Conservation (phyloP, 1,140 invertebrate genomes). For the Elysia chlorotica region DNA sequence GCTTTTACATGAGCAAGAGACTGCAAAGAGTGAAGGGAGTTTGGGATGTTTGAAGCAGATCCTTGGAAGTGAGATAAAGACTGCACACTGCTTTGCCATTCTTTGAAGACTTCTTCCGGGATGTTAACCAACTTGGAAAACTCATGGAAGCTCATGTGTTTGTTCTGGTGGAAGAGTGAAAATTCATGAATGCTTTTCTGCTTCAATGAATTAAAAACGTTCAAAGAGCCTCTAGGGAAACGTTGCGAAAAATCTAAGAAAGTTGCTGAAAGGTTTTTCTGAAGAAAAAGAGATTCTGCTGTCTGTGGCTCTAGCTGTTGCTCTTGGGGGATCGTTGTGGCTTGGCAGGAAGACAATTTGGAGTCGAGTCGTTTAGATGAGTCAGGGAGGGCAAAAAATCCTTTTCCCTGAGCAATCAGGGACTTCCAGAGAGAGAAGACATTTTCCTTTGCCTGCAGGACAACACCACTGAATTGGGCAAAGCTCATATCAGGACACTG, state of each 20-base stretch:
- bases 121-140: constrained; percentile 15
- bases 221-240: not conserved
- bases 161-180: constrained; percentile 15
- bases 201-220: constrained; percentile 11
- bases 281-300: constrained; percentile 1
- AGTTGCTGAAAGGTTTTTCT: constrained; percentile 11
- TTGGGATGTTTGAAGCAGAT: no score
- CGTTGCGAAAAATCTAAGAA: constrained; percentile 13
- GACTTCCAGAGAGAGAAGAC: constrained; percentile 29
- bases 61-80: no score
- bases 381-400: constrained; percentile 24
- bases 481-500: constrained; percentile 31
- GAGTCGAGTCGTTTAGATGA: constrained; percentile 17
- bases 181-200: constrained; percentile 19
- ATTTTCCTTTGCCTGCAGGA: constrained; percentile 28
- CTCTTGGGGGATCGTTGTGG: no score
- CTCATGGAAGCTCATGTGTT: constrained; percentile 12
- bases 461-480: constrained; percentile 24
- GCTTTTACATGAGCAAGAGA: no score
- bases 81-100: constrained; percentile 19
- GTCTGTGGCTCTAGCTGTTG: not conserved
- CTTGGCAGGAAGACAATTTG: constrained; percentile 7
- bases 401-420: constrained; percentile 26
- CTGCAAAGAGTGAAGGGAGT: not conserved
- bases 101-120: constrained; percentile 14